Base-by-base conservation (phyloP, 2,113 vertebrate species). In the Platichthys flesus region DNA sequence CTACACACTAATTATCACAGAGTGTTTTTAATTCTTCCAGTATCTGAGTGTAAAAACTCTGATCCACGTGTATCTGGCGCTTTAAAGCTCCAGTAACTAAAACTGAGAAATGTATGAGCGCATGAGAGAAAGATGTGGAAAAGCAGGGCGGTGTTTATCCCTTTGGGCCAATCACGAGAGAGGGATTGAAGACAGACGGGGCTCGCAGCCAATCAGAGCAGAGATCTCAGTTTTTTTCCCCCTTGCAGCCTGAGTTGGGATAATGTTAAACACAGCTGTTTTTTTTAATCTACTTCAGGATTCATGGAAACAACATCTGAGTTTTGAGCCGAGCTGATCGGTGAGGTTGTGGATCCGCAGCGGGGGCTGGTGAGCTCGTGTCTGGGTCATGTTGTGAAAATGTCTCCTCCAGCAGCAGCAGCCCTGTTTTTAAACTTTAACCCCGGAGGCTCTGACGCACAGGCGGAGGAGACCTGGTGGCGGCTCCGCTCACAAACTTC, bases 231-330 rank as follows among this genome's bases (percentile, higher is more conserved):
- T 42, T 12, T 40, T 40, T 40, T 40, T 40, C 5, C 28, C 28
- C 28, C 6, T 31, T 31, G 31, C 31, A 31, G 31, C 31, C 31
- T 31, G 31, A 85, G 82, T 85, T 85, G 80, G 79, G 84, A 88
- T 88, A 88, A 90, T 86, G 83, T 89, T 90, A 85, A 76, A 82
- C 81, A 88, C 92, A 92, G 91, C 91, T 92, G 92, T 86, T 90
- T 85, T 75, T 70, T 66, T 66, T 68, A 16, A 45, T 87, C 55
- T 66, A 76, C 83, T 88, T 82, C 51, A 37, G 66, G 57, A 71
- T 65, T 82, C 67, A 79, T 37, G 76, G 79, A 54, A 9, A 54
- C 8, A 21, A 21, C 51, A 20, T 51, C 47, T 20, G 47, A 51
- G 4, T 6, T 16, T 2, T 16, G 0, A 51, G 4, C 47, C 18